These are phyloP conservation scores for Gonatopus flavifemur DNA, from an alignment of 1,140 invertebrate genomes.

Conservation along the genomic window DNA sequence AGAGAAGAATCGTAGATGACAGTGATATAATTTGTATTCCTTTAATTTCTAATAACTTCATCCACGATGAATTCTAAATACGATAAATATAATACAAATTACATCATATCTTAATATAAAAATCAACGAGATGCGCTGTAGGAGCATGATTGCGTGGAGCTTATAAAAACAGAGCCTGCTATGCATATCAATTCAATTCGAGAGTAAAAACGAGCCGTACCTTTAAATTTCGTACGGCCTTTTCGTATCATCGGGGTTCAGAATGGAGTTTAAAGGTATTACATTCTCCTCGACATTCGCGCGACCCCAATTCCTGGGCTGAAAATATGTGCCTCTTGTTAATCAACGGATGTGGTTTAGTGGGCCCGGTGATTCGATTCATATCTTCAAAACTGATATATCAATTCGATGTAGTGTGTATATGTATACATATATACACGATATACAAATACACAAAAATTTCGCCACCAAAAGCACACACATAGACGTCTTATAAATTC, in stretches of 20 bases:
- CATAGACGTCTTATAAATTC: too few species aligned
- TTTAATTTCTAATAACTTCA: too few species aligned
- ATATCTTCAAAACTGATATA: too few species aligned
- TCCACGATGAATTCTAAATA: too few species aligned
- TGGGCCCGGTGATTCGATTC: neutral
- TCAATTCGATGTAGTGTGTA: neutral
- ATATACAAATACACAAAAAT: neutral
- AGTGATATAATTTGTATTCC: too few species aligned
- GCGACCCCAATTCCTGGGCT: conserved; percentile 48
- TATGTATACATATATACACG: neutral
- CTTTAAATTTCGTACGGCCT: conserved; percentile 42
- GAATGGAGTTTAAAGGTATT: conserved; percentile 48
- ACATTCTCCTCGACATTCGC: conserved; percentile 48
- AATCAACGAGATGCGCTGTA: too few species aligned
- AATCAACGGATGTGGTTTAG: neutral
- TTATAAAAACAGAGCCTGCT: conserved; percentile 3
- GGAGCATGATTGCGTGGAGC: too few species aligned
- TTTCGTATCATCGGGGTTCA: conserved; percentile 41
- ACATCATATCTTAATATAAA: too few species aligned
- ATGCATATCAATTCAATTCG: conserved; percentile 5
- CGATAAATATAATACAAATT: too few species aligned
- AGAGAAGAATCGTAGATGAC: too few species aligned
- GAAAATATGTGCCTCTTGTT: conserved; percentile 44
- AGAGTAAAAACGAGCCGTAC: conserved; percentile 28
- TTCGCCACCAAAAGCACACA: conserved; percentile 23